A percentile compares a stretch with the other conserved stretches of the same genome.
These are phyloP conservation scores for Umimayanthus kanabou DNA, from an alignment of 92 coral and sea anemone genomes.

Conservation along the genomic window DNA sequence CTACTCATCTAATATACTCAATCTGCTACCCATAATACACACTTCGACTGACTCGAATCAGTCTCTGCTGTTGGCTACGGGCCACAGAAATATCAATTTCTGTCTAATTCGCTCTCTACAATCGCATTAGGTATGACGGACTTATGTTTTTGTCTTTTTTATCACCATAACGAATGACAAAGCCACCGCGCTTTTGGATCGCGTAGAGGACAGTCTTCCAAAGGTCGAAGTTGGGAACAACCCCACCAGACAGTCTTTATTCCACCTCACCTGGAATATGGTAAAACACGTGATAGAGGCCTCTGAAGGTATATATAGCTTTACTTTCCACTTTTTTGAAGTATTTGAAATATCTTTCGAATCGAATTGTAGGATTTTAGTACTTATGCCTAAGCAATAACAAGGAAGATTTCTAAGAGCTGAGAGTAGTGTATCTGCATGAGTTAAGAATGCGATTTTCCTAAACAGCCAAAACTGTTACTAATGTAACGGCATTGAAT, in stretches of 20 bases:
- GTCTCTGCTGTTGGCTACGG: too few species aligned
- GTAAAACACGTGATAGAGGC: not conserved
- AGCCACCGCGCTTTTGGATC: conserved; percentile 21
- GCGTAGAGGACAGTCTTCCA: conserved; percentile 10
- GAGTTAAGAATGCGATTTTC: not conserved
- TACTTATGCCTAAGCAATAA: not conserved
- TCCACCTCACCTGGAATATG: not conserved
- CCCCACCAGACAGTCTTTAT: not conserved
- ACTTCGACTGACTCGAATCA: too few species aligned
- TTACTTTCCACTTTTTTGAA: not conserved
- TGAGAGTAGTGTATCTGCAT: too few species aligned
- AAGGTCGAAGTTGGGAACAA: conserved; percentile 1
- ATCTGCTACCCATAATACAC: too few species aligned
- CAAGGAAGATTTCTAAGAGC: not conserved
- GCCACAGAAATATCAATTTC: too few species aligned
- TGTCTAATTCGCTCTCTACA: too few species aligned
- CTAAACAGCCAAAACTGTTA: not conserved
- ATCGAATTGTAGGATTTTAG: not conserved
- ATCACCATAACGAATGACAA: not conserved
- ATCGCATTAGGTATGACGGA: too few species aligned
- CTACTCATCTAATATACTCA: too few species aligned
- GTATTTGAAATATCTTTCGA: not conserved
- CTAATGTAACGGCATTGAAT: not conserved
- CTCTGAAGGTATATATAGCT: conserved; percentile 2
- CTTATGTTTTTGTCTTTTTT: not conserved